Evolutionary conservation across 2,113 vertebrate genomes (phyloP), one percentile per base, ranked within the genome.

Genomic region (Machaerirhynchus nigripectus): DNA sequence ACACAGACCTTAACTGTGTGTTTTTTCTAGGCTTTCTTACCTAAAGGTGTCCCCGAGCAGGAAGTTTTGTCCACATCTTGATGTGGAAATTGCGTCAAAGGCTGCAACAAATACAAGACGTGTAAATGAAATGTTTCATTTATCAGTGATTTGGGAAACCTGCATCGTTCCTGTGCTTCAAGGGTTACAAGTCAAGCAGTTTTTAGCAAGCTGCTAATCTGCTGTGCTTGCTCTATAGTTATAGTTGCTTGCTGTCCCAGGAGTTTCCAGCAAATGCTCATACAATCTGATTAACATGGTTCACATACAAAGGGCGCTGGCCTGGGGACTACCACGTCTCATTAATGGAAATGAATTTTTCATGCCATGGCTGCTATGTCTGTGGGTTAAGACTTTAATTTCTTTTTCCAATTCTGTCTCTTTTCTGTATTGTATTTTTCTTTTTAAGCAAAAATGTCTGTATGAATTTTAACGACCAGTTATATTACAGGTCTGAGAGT

Each of bases 331-430:
- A 91, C 95, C 92, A 65, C 2, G 42, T 95, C 94, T 95, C 94
- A 91, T 96, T 97, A 97, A 97, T 93, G 95, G 97, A 97, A 98
- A 96, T 97, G 97, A 97, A 96, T 96, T 97, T 98, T 96, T 96
- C 96, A 97, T 94, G 67, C 89, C 27, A 35, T 95, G 89, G 67
- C 87, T 86, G 77, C 94, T 93, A 30, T 74, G 67, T 68, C 85
- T 93, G 3, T 94, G 76, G 64, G 80, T 95, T 96, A 96, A 93
- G 86, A 73, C 84, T 95, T 96, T 42, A 4, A 67, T 93, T 92
- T 94, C 40, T 90, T 84, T 84, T 90, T 60, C 40, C 13, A 27
- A 59, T 83, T 90, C 31, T 64, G 19, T 64, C 55, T 50, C 44
- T 44, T 71, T 67, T 56, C 24, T 59, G 27, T 65, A 27, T 81